These are phyloP conservation scores for Lamprotornis superbus DNA, from an alignment of 2,113 vertebrate species.

Conservation along the genomic window DNA sequence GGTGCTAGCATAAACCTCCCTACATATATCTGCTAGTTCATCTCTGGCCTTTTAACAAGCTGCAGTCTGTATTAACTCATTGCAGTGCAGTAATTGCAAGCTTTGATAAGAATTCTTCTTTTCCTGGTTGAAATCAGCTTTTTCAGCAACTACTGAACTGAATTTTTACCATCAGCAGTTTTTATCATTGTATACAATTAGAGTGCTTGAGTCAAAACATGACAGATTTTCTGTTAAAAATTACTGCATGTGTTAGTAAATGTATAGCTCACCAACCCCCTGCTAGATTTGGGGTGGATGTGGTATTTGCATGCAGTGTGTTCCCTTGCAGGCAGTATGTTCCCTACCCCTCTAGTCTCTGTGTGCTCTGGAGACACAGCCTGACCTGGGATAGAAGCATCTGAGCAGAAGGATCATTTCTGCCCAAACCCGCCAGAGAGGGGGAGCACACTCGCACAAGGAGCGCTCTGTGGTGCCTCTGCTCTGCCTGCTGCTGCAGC, in stretches of 20 bases:
- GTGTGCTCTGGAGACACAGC: neutral
- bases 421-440: neutral
- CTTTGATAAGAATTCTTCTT: neutral
- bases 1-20: conserved; percentile 52
- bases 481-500: neutral
- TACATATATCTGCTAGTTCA: conserved; percentile 44
- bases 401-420: neutral
- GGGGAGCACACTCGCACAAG: accelerated
- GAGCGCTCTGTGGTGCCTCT: neutral
- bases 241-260: neutral
- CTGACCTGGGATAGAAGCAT: neutral
- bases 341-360: neutral
- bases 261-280: neutral
- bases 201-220: neutral
- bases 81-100: neutral
- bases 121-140: neutral
- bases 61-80: conserved; percentile 20
- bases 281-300: neutral
- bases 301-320: accelerated
- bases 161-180: neutral
- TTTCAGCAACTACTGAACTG: neutral
- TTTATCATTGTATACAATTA: neutral
- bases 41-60: conserved; percentile 37
- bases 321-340: neutral
- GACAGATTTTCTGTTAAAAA: neutral